A percentile compares a stretch with the other conserved stretches of the same genome.
Evolutionary conservation across 2,888 invertebrate species (phyloP).

Genomic region (Sacculina carcini): DNA sequence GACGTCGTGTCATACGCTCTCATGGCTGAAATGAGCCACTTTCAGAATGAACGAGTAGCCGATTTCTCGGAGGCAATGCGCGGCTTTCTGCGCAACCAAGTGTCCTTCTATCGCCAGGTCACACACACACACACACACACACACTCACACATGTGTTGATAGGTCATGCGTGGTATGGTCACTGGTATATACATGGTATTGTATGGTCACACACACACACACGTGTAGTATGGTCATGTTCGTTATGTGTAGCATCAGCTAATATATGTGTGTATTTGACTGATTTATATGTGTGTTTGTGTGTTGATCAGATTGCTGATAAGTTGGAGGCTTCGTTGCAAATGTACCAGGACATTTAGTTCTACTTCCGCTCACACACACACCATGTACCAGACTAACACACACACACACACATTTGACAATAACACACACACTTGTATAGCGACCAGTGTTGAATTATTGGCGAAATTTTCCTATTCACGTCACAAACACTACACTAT

Average conservation of each 20-base stretch:
- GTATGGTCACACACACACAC: background rate
- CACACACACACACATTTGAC: no score
- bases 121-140: background rate
- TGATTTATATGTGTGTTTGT: background rate
- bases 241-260: no score
- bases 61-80: constrained; percentile 68
- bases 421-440: no score
- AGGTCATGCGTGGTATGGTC: background rate
- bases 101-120: constrained; percentile 64
- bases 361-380: no score
- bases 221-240: background rate
- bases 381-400: no score
- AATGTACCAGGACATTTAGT: constrained; percentile 20
- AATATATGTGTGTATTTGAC: background rate
- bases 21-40: constrained; percentile 80
- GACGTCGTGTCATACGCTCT: constrained; percentile 79
- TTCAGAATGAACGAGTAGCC: constrained; percentile 55
- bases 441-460: no score
- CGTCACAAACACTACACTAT: no score
- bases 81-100: constrained; percentile 60
- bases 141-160: background rate
- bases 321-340: constrained; percentile 35
- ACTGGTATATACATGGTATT: background rate
- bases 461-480: no score
- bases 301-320: constrained; percentile 28